Evolutionary conservation across 2,888 invertebrate genomes (phyloP).

Genomic region (Liopterus haemorrhoidalis): DNA sequence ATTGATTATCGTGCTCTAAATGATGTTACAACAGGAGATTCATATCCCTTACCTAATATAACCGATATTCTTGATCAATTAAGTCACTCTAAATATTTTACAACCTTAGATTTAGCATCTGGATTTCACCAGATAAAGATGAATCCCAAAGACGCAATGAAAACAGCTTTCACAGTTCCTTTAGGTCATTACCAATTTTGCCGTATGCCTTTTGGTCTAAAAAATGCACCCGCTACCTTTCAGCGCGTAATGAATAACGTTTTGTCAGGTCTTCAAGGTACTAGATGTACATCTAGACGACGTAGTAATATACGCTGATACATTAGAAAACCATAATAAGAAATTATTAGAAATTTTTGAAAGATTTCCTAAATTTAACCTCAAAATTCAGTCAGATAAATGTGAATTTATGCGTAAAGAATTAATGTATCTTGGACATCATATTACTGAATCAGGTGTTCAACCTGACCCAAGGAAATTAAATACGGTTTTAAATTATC

Average conservation of each 20-base stretch:
- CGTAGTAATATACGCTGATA: conserved; percentile 21
- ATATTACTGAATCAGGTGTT: conserved; percentile 26
- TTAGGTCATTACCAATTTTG: conserved; percentile 26
- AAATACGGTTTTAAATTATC: no score
- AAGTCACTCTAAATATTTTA: conserved; percentile 24
- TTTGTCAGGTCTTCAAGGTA: conserved; percentile 28
- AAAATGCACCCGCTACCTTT: conserved; percentile 36
- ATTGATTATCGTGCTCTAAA: conserved; percentile 30
- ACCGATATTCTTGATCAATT: conserved; percentile 23
- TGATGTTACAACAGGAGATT: conserved; percentile 27
- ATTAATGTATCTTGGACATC: conserved; percentile 25
- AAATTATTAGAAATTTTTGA: conserved; percentile 31
- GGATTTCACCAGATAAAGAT: conserved; percentile 25
- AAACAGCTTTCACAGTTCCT: conserved; percentile 25
- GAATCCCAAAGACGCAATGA: conserved; percentile 16
- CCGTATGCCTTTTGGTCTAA: conserved; percentile 34
- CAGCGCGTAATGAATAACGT: conserved; percentile 35
- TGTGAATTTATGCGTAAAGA: conserved; percentile 25
- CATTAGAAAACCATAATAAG: conserved; percentile 14
- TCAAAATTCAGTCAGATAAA: conserved; percentile 27
- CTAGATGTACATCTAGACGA: conserved; percentile 20
- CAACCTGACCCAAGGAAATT: conserved; percentile 28
- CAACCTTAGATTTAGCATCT: conserved; percentile 24
- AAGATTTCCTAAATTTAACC: conserved; percentile 17
- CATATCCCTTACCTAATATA: conserved; percentile 29